Conservation (phyloP, 1,140 invertebrate species). For the Drosophila pruinosa region DNA sequence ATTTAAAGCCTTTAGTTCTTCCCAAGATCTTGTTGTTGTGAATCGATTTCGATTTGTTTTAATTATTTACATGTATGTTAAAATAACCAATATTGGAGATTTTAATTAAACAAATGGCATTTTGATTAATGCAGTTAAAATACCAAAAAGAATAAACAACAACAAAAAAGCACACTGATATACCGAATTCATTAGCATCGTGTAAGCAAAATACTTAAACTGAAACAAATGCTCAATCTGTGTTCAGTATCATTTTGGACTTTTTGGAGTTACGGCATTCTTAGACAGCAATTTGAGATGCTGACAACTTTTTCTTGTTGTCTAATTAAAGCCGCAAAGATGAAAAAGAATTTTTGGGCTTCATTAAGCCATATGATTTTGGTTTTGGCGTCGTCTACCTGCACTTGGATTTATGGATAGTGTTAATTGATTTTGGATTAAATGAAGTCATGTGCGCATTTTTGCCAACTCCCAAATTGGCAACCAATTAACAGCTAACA, state of each 20-base stretch:
- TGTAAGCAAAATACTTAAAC: slow-evolving; percentile 40
- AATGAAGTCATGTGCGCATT: slow-evolving; percentile 68
- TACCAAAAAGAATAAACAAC: slow-evolving; percentile 34
- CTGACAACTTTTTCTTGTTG: slow-evolving; percentile 27
- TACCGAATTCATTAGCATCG: slow-evolving; percentile 47
- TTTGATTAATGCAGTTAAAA: slow-evolving; percentile 67
- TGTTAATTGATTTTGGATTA: slow-evolving; percentile 57
- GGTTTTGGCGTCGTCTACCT: slow-evolving; percentile 5
- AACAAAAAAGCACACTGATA: not conserved
- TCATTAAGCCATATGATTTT: slow-evolving; percentile 46
- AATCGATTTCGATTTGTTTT: slow-evolving; percentile 1
- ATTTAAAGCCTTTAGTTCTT: not conserved
- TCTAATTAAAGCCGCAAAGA: slow-evolving; percentile 61
- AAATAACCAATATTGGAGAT: slow-evolving; percentile 41
- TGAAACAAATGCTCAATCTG: slow-evolving; percentile 24
- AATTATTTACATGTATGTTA: slow-evolving; percentile 45
- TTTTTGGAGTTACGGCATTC: slow-evolving; percentile 63
- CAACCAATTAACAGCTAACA: slow-evolving; percentile 75
- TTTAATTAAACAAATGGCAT: slow-evolving; percentile 69
- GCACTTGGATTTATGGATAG: slow-evolving; percentile 25
- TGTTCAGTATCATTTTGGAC: slow-evolving; percentile 22
- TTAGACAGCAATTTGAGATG: slow-evolving; percentile 20
- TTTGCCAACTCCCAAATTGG: slow-evolving; percentile 39
- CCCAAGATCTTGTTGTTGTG: not conserved
- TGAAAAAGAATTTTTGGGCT: slow-evolving; percentile 52